Base-by-base conservation (phyloP, 2,797 vertebrate genomes). In the Synaphobranchus kaupii region DNA sequence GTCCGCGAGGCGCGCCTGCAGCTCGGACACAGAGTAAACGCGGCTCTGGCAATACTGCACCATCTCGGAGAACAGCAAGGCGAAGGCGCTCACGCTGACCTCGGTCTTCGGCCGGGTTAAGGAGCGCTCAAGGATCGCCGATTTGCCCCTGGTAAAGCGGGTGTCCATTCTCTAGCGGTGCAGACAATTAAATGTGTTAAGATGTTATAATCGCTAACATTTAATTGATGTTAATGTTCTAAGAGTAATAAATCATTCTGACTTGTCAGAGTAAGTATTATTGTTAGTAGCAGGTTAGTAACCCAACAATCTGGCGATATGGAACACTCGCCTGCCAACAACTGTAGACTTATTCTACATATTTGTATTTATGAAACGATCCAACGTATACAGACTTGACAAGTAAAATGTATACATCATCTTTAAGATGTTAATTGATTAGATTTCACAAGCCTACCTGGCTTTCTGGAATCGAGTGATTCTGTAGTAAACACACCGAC, bases 21-120 rank as follows among this genome's bases (percentile, higher is more conserved):
- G 97, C 94, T 98, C 98, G 0, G 97, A 96, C 90, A 99, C 98
- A 0, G 98, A 99, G 94, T 98, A 98, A 5, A 99, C 98, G 0
- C 98, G 97, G 92, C 97, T 97, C 96, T 99, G 98, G 87, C 98
- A 99, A 94, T 99, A 99, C 95, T 99, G 98, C 0, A 99, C 98
- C 94, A 99, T 97, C 95, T 99, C 98, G 0, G 98, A 99, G 95
- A 99, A 99, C 7, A 99, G 96, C 25, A 99, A 94, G 0, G 98
- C 97, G 56, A 99, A 99, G 9, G 97, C 97, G 22, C 98, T 97
- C 83, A 98, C 93, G 39, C 96, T 97, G 44, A 99, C 97, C 90
- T 98, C 98, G 0, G 96, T 96, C 91, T 98, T 98, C 0, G 97
- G 97, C 6, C 98, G 95, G 4, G 95, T 96, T 85, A 99, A 94